Base-by-base conservation (phyloP, 2,113 vertebrate species). In the Sorex fumeus region DNA sequence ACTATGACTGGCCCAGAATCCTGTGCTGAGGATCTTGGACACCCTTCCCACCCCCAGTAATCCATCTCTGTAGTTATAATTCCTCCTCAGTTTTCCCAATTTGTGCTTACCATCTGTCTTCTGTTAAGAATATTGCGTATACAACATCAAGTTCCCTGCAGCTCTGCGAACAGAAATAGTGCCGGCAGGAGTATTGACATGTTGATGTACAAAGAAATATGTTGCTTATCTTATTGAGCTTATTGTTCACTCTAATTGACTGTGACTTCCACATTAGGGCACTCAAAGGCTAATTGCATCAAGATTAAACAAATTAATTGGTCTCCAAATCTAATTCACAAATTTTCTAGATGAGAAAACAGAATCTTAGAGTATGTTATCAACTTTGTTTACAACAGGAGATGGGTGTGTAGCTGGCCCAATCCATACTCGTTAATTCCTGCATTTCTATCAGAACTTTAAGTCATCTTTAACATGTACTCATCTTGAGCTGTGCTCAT, bases 41-140 rank as follows among this genome's bases (percentile, higher is more conserved):
- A 57, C 32, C 40, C 45, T 77, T 40, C 57, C 19, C 18, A 60
- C 45, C 60, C 57, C 25, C 34, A 0, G 43, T 83, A 95, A 92
- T 92, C 83, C 91, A 34, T 83, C n/a, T 81, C 40, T 90, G 90
- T 92, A 91, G 94, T 92, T 94, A 85, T 70, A 78, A 74, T 89
- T 86, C 16, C 36, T 91, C 75, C 93, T 81, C 78, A 50, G 87
- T 85, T 85, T 79, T 85, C 36, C 64, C 85, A 88, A 91, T 93
- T 94, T 90, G 69, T 12, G 28, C 2, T 8, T 57, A 57, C 57
- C 93, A 91, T 94, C 88, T 96, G 74, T 82, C 88, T 93, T 91
- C 70, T 93, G 78, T 93, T 91, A 77, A 67, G 43, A 90, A 19
- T 75, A 23, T 71, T 27, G 89, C 47, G 69, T 8, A 72, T 72